A percentile compares a stretch with the other conserved stretches of the same genome.
These are phyloP conservation scores for Siphonodentalium dalli DNA, from an alignment of 2,888 invertebrate species.

Conservation along the genomic window DNA sequence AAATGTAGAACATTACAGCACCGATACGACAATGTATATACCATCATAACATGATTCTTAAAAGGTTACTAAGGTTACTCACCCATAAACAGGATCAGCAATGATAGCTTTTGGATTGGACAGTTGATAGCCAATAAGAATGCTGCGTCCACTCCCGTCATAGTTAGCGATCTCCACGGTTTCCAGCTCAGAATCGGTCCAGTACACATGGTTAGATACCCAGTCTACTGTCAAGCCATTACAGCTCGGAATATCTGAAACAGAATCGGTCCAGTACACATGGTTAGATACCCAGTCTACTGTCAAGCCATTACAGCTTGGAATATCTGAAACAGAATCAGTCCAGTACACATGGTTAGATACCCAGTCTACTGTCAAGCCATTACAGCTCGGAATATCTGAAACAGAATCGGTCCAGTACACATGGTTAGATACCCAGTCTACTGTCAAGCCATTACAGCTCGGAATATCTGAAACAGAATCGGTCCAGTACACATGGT, in stretches of 20 bases:
- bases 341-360: conserved; percentile 59
- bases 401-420: conserved; percentile 58
- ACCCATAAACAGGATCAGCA: conserved; percentile 55
- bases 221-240: conserved; percentile 56
- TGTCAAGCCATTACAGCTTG: conserved; percentile 50
- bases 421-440: conserved; percentile 54
- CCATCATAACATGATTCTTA: too few species aligned
- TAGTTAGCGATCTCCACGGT: conserved; percentile 55
- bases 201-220: conserved; percentile 55
- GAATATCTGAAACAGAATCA: conserved; percentile 48
- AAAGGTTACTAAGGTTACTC: conserved; percentile 16
- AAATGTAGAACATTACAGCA: too few species aligned
- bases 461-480: conserved; percentile 46
- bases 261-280: conserved; percentile 61
- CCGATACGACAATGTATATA: too few species aligned
- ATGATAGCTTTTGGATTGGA: conserved; percentile 50
- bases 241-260: conserved; percentile 47
- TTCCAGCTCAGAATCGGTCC: conserved; percentile 51
- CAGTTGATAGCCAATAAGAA: conserved; percentile 44
- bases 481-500: conserved; percentile 60
- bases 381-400: conserved; percentile 52
- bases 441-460: conserved; percentile 51
- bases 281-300: conserved; percentile 56
- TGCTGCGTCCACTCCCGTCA: conserved; percentile 44
- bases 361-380: conserved; percentile 55